Base-by-base conservation (phyloP, 2,113 vertebrate species). In the Henicopernis longicauda region DNA sequence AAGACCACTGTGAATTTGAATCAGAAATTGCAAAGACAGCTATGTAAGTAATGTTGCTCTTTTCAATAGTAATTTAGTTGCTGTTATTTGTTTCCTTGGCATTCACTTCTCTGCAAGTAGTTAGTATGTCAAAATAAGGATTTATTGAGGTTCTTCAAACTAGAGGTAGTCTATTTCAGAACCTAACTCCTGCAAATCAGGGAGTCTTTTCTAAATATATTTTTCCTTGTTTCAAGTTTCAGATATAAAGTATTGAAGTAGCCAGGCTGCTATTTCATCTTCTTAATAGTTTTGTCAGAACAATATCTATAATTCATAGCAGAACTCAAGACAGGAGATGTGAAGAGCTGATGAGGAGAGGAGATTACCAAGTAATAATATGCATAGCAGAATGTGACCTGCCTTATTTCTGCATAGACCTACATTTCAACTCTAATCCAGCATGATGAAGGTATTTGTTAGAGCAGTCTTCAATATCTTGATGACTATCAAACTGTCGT, bases 201-300 rank as follows among this genome's bases (percentile, higher is more conserved):
- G 71, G 49, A 89, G 29, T 63, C 40, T 92, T 92, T 90, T 74
- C 67, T 93, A 93, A 95, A 82, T 85, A 26, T 38, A 93, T 74
- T 95, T 92, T 93, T 74, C 66, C 32, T 85, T 92, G 79, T 86
- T 95, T 95, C 85, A 82, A 11, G 55, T 76, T 96, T 91, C 66
- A 82, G 34, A 84, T 78, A 45, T 19, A 81, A 78, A 66, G 38
- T 92, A 59, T 57, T 42, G 93, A 87, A 96, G 69, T n/a, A 52
- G 65, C 62, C 34, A 61, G 42, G 84, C 69, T 95, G 40, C 78
- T 93, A 49, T 76, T 94, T 86, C 76, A 82, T 90, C 80, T 38
- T 88, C 52, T 90, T 95, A 95, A 91, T 86, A 87, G 82, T 96
- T 88, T 93, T 95, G 88, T 95, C 78, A 94, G 97, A 94, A 91